Conservation (phyloP, 2,113 vertebrate genomes). For the Chloropsis hardwickii region DNA sequence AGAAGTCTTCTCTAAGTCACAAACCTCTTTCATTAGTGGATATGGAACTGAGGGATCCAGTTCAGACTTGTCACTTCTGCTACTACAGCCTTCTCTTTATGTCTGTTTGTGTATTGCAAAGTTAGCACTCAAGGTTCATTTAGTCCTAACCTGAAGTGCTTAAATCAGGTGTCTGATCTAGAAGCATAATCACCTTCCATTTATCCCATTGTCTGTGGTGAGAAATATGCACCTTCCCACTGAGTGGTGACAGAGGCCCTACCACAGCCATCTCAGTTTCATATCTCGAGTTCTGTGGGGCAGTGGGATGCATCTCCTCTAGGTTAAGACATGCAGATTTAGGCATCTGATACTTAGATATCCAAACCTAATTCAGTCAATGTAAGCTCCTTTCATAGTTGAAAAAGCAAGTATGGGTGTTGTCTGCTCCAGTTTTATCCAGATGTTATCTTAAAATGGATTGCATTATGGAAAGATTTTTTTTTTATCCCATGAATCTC, state of each 20-base stretch:
- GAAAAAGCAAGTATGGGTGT: not conserved
- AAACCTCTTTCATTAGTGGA: not conserved
- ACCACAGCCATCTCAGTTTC: not conserved
- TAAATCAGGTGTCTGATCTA: not conserved
- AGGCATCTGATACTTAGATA: not conserved
- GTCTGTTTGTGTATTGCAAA: not conserved
- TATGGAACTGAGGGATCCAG: not conserved
- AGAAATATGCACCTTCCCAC: not conserved
- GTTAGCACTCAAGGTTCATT: not conserved
- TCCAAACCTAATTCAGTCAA: not conserved
- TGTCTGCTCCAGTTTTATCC: not conserved
- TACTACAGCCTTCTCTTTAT: not conserved
- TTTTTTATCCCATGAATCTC: not conserved
- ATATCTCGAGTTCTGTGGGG: not conserved
- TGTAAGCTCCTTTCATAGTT: not conserved
- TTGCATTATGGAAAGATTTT: not conserved
- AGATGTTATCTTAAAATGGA: constrained; percentile 1
- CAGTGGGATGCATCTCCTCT: not conserved
- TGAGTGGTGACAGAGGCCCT: not conserved
- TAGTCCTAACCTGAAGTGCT: not conserved
- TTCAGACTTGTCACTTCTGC: not conserved
- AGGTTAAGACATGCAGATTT: not conserved
- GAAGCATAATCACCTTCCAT: not conserved
- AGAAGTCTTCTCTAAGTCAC: not conserved
- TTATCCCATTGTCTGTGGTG: not conserved